Percentiles rank a stretch among this genome's conserved stretches.
Evolutionary conservation across 2,113 vertebrate genomes (phyloP).

Genomic region (Mus spicilegus): DNA sequence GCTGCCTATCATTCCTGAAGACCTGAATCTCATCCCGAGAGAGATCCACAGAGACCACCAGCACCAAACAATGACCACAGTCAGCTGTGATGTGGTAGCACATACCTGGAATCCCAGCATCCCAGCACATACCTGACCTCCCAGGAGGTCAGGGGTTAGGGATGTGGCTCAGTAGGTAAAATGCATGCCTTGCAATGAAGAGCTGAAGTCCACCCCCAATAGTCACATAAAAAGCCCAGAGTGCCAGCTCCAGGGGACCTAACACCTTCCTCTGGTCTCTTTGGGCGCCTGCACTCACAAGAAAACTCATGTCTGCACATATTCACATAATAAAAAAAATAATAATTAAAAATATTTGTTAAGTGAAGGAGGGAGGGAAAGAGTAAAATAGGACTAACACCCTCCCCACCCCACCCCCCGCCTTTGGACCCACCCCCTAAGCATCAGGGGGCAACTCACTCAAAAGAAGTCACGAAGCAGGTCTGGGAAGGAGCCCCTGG

Average conservation of each 20-base stretch:
- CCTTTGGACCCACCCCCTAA: not conserved
- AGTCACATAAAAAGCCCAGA: not conserved
- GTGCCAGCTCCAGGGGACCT: not conserved
- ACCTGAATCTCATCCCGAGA: not conserved
- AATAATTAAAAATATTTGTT: not conserved
- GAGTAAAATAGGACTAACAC: not conserved
- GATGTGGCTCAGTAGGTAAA: not conserved
- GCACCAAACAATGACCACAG: not conserved
- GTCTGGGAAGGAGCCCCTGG: slow-evolving; percentile 79
- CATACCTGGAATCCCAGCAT: not conserved
- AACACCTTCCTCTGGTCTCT: not conserved
- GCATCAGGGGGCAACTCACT: slow-evolving; percentile 64
- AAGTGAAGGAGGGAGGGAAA: not conserved
- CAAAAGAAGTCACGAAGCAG: slow-evolving; percentile 81
- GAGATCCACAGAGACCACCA: not conserved
- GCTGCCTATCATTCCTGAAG: no score
- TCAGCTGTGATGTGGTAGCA: no score
- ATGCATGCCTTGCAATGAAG: not conserved
- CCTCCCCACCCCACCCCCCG: no score
- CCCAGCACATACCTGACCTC: no score
- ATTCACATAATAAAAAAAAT: not conserved
- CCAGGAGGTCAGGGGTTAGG: no score
- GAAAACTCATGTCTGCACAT: not conserved
- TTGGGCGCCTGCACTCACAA: not conserved
- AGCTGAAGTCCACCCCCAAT: not conserved